Conservation (phyloP, 1,140 invertebrate species). For the Sipha flava region DNA sequence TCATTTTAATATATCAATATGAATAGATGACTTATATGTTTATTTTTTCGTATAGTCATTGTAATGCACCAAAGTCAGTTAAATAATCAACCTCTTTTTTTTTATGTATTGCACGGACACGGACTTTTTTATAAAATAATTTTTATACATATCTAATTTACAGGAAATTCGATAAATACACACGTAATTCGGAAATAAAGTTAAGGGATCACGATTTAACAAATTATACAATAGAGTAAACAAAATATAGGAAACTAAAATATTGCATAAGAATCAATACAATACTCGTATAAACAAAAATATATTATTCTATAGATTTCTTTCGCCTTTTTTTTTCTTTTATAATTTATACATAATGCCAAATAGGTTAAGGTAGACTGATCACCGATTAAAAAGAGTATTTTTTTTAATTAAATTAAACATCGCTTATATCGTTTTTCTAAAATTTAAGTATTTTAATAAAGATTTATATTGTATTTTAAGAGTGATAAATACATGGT, state of each 20-base stretch:
- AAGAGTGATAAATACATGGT: background rate
- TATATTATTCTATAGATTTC: background rate
- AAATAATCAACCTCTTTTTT: background rate
- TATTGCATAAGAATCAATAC: background rate
- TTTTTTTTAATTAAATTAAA: background rate
- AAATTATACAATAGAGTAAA: background rate
- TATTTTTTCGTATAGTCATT: too few relatives aligned
- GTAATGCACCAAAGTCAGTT: too few relatives aligned
- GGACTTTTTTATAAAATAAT: background rate
- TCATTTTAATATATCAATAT: background rate
- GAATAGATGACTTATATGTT: too few relatives aligned
- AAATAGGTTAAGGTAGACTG: conserved; percentile 5
- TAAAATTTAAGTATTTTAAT: background rate
- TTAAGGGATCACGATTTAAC: background rate
- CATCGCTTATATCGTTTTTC: background rate
- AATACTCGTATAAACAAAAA: background rate
- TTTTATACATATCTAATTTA: background rate
- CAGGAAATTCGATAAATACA: background rate
- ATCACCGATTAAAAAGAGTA: background rate
- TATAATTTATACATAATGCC: background rate
- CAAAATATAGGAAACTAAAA: background rate
- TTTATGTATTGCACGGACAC: background rate
- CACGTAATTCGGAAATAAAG: background rate
- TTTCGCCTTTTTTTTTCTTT: background rate
- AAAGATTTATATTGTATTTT: too few relatives aligned